Conservation (phyloP, 1,140 invertebrate species). For the Atta cephalotes region DNA sequence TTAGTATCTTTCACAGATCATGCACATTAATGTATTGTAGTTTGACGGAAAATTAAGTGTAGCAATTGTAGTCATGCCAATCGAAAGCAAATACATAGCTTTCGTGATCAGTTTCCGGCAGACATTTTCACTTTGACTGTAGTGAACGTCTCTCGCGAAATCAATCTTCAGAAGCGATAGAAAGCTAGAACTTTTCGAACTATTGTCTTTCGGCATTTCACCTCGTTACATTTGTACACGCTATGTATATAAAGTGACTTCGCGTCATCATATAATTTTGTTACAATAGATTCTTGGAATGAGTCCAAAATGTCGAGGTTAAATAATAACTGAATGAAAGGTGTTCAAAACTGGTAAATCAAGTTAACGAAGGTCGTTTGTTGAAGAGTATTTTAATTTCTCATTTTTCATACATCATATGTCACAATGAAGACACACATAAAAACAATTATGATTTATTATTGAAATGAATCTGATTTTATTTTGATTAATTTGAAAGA, state of each 20-base stretch:
- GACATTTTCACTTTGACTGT: background rate
- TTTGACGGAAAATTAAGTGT: background rate
- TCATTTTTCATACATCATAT: background rate
- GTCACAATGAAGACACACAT: background rate
- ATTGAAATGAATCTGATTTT: background rate
- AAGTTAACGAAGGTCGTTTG: conserved; percentile 1
- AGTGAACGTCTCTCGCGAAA: background rate
- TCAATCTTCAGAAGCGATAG: conserved; percentile 50
- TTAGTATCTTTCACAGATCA: background rate
- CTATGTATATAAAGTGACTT: background rate
- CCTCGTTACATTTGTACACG: background rate
- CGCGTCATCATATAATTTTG: background rate
- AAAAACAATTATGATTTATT: background rate
- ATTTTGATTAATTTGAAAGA: background rate
- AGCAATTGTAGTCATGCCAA: conserved; percentile 11
- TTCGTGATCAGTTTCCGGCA: conserved; percentile 24
- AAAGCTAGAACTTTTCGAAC: conserved; percentile 60
- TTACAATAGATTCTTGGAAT: background rate
- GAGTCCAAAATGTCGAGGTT: conserved; percentile 37
- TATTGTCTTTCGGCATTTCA: conserved; percentile 15
- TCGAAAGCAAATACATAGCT: conserved; percentile 16
- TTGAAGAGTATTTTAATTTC: background rate
- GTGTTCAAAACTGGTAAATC: conserved; percentile 56
- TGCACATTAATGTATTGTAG: background rate
- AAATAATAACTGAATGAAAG: conserved; percentile 10